A percentile compares a stretch with the other conserved stretches of the same genome.
Evolutionary conservation across 2,113 vertebrate genomes (phyloP).

Genomic region (Beaufortia kweichowensis): DNA sequence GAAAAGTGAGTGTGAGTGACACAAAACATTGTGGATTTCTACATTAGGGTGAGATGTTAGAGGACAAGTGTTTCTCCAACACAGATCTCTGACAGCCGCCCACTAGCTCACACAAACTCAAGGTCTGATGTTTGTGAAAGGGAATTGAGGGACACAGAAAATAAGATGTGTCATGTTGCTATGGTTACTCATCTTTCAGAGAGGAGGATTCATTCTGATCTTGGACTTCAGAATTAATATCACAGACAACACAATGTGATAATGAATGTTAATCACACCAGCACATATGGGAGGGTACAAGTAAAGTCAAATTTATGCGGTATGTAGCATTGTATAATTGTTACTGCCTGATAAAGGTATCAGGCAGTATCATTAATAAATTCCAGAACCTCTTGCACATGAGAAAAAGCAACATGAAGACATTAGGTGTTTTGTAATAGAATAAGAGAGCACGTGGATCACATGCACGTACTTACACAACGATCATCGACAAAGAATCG

Average conservation of each 20-base stretch:
- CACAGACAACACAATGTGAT: neutral
- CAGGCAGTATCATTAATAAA: neutral
- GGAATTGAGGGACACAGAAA: neutral
- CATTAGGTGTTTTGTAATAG: neutral
- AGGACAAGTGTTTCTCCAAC: conserved; percentile 21
- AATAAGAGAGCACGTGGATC: neutral
- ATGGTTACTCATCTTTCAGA: conserved; percentile 47
- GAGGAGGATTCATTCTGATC: conserved; percentile 9
- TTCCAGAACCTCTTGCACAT: neutral
- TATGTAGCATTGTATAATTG: neutral
- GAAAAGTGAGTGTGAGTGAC: neutral
- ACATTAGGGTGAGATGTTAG: neutral
- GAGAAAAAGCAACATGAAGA: neutral
- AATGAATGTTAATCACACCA: neutral
- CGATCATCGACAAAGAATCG: neutral
- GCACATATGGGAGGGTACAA: neutral
- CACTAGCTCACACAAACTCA: conserved; percentile 28
- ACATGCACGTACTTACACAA: neutral
- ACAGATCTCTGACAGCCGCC: conserved; percentile 25
- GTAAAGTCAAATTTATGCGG: neutral
- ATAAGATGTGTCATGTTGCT: conserved; percentile 46
- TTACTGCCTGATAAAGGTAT: neutral
- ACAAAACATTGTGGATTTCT: neutral
- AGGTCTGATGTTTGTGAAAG: neutral
- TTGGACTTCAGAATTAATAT: neutral